A percentile compares a stretch with the other conserved stretches of the same genome.
Conservation (phyloP, 2,113 vertebrate species). For the Laticauda laticaudata region DNA sequence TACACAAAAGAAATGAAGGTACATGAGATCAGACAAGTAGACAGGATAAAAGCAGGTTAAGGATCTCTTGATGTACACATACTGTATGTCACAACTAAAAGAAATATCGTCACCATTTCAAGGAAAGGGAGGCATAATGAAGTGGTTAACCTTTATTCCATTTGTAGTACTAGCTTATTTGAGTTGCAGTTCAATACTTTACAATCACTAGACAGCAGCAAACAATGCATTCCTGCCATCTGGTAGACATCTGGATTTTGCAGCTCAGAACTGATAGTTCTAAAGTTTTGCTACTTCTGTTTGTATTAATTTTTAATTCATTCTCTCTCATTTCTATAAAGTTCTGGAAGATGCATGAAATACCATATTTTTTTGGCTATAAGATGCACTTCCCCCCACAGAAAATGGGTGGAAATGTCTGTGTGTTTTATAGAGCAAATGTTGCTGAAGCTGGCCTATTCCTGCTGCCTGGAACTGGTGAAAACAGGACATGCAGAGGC, state of each 20-base stretch:
- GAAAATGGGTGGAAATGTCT: no score
- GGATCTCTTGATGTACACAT: neutral
- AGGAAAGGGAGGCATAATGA: conserved; percentile 4
- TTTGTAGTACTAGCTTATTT: neutral
- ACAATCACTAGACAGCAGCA: neutral
- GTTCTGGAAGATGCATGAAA: neutral
- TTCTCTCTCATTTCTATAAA: neutral
- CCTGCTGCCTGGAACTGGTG: no score
- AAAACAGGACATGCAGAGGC: no score
- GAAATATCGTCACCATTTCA: conserved; percentile 27
- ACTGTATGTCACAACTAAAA: neutral
- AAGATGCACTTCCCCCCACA: no score
- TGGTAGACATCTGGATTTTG: neutral
- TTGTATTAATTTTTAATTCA: neutral
- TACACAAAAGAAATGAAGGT: conserved; percentile 8
- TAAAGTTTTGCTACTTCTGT: neutral
- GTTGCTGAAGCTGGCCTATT: no score
- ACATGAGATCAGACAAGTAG: conserved; percentile 31
- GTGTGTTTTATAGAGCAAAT: no score
- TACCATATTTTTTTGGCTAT: no score
- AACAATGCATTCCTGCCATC: neutral
- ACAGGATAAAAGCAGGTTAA: conserved; percentile 45
- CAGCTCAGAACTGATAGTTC: neutral
- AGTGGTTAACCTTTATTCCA: neutral
- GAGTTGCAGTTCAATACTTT: neutral